phyloP scores from a whole-genome alignment of 2,113 vertebrate genomes.

The Pelecanoides urinatrix region DNA sequence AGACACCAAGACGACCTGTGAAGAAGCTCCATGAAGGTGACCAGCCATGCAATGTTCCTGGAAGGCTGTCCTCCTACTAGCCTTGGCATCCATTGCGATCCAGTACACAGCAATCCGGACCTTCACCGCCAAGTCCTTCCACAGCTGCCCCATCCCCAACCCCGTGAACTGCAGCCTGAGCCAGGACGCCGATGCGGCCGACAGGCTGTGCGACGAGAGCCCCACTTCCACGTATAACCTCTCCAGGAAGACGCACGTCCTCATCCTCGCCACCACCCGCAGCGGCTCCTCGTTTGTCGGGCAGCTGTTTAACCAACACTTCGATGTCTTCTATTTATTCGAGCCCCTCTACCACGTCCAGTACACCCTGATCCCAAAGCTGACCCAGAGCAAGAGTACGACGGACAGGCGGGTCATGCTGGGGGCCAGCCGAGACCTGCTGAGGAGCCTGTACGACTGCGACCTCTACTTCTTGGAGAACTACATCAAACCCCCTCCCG shows the following conservation, averaged over 20 bases:
- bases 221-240: constrained; percentile 82
- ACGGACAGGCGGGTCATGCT: constrained; percentile 88
- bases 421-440: constrained; percentile 90
- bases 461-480: constrained; percentile 95
- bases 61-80: constrained; percentile 98
- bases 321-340: constrained; percentile 95
- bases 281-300: constrained; percentile 95
- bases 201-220: constrained; percentile 88
- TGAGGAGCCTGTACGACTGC: constrained; percentile 91
- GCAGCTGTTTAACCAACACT: constrained; percentile 97
- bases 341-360: constrained; percentile 97
- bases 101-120: constrained; percentile 98
- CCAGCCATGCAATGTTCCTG: constrained; percentile 99
- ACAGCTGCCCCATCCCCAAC: constrained; percentile 85
- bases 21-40: constrained; percentile 87
- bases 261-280: constrained; percentile 93
- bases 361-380: constrained; percentile 87
- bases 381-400: constrained; percentile 85
- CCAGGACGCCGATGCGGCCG: constrained; percentile 83
- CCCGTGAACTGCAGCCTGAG: constrained; percentile 85
- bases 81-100: constrained; percentile 95
- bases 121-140: constrained; percentile 93
- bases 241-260: constrained; percentile 88
- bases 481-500: constrained; percentile 90
- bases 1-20: constrained; percentile 45